Conservation (phyloP, 1,140 invertebrate species). For the Hyposmocoma kahamanoa region DNA sequence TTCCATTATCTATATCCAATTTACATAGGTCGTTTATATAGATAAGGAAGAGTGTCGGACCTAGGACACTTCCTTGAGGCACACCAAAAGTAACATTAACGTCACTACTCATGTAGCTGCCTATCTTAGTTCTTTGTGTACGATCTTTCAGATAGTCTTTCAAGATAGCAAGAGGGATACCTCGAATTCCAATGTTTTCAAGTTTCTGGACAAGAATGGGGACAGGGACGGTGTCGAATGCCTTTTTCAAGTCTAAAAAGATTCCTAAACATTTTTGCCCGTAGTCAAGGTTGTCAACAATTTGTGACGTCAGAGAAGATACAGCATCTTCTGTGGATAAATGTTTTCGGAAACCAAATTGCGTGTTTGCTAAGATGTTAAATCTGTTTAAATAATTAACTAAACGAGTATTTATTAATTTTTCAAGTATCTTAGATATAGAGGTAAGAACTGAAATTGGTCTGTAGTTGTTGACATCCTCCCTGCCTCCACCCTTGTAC, state of each 20-base stretch:
- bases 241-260: background rate
- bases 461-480: background rate
- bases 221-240: background rate
- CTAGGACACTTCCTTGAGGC: background rate
- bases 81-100: background rate
- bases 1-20: background rate
- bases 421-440: background rate
- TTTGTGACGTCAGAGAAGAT: background rate
- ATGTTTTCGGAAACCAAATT: background rate
- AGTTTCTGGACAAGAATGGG: background rate
- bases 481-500: background rate
- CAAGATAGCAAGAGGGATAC: background rate
- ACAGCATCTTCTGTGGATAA: background rate
- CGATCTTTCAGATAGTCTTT: background rate
- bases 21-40: background rate
- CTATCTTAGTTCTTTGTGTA: background rate
- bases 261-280: background rate
- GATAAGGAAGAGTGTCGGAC: background rate
- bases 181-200: background rate
- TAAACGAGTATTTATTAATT: background rate
- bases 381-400: background rate
- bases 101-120: background rate
- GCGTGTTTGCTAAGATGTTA: background rate
- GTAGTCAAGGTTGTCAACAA: background rate
- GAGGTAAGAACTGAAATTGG: background rate